Percentiles rank a stretch among this genome's conserved stretches.
phyloP scores from a whole-genome alignment of 2,797 vertebrate species.

The Sparus aurata region DNA sequence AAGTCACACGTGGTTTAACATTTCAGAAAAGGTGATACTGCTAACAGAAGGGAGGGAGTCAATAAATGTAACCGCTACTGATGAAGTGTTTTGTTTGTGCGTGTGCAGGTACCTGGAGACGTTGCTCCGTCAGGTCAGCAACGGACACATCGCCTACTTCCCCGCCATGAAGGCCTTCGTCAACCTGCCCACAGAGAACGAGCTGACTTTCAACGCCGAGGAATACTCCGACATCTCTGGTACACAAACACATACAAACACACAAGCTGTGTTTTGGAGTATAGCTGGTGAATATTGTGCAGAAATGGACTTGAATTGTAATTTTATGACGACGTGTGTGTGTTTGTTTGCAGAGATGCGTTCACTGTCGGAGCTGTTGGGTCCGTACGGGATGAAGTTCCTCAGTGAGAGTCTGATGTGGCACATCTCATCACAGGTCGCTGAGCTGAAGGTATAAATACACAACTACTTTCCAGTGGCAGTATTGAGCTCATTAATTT shows the following conservation, averaged over 20 bases:
- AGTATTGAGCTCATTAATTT: not conserved
- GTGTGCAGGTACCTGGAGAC: slow-evolving; percentile 96
- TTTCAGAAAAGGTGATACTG: not conserved
- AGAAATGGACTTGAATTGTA: not conserved
- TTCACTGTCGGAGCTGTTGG: slow-evolving; percentile 95
- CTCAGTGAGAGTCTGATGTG: slow-evolving; percentile 99
- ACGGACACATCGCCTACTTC: slow-evolving; percentile 98
- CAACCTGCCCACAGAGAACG: slow-evolving; percentile 98
- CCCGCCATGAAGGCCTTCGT: slow-evolving; percentile 99
- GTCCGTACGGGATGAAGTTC: slow-evolving; percentile 99
- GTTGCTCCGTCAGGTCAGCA: slow-evolving; percentile 97
- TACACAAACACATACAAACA: slow-evolving; percentile 62
- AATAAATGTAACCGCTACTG: not conserved
- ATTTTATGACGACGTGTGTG: too few species aligned
- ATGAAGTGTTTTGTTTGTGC: not conserved
- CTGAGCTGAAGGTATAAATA: slow-evolving; percentile 94
- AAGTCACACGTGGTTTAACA: not conserved
- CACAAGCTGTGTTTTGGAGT: not conserved
- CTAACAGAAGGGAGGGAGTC: not conserved
- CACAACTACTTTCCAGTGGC: too few species aligned
- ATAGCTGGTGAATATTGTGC: too few species aligned
- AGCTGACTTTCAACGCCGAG: slow-evolving; percentile 98
- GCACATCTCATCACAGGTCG: slow-evolving; percentile 99
- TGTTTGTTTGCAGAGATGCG: slow-evolving; percentile 91
- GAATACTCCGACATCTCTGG: slow-evolving; percentile 99